Evolutionary conservation across 2,113 vertebrate genomes (phyloP).

Genomic region (Fulica atra): DNA sequence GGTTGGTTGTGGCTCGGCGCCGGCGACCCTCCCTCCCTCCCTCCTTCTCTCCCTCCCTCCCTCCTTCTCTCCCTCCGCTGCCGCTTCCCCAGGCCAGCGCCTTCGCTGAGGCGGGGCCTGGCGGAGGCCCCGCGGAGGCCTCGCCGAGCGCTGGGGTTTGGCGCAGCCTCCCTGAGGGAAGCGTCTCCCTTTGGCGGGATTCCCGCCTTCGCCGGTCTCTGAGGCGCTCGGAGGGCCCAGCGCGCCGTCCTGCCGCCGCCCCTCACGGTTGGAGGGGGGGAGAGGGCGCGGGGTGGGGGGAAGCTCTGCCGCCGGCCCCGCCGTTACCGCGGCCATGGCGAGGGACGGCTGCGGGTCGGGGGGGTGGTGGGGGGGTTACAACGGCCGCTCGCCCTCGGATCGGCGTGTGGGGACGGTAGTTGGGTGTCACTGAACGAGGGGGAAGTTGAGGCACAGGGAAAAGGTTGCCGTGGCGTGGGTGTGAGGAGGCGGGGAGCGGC

Average conservation of each 20-base stretch:
- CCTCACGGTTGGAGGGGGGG: fast-evolving
- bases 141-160: not conserved
- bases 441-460: not conserved
- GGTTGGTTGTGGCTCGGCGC: not conserved
- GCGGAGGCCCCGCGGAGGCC: not conserved
- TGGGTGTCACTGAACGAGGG: not conserved
- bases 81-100: not conserved
- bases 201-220: too few relatives aligned
- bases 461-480: too few relatives aligned
- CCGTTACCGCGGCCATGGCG: too few relatives aligned
- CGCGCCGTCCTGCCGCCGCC: too few relatives aligned
- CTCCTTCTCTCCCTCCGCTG: too few relatives aligned
- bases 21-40: not conserved
- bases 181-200: not conserved
- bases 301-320: not conserved
- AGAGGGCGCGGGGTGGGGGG: not conserved
- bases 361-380: too few relatives aligned
- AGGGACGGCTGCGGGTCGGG: too few relatives aligned
- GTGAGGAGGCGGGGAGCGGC: too few relatives aligned
- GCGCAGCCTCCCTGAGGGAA: not conserved
- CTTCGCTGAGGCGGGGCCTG: not conserved
- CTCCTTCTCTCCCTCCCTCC: not conserved
- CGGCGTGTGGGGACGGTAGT: fast-evolving
- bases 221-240: not conserved
- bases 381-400: not conserved